Conservation (phyloP, 2,113 vertebrate species). For the Phalacrocorax carbo region DNA sequence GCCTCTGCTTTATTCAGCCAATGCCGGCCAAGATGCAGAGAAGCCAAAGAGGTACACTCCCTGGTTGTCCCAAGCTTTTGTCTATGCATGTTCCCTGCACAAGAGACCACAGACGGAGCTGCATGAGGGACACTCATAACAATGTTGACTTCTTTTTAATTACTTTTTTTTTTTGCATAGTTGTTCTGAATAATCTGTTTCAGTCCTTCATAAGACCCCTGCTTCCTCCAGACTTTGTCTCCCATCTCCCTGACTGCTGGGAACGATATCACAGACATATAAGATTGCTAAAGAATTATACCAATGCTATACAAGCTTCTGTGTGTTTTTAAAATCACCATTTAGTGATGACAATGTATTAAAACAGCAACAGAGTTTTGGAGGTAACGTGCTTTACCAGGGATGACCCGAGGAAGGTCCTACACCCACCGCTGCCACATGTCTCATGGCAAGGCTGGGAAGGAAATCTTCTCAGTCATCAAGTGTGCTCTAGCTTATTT, state of each 20-base stretch:
- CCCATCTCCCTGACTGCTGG: neutral
- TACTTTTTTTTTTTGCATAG: accelerated
- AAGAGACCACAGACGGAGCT: neutral
- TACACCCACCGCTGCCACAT: neutral
- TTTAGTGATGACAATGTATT: neutral
- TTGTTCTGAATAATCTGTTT: neutral
- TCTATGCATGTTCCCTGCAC: neutral
- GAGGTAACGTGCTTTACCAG: neutral
- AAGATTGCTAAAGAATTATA: neutral
- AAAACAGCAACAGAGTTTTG: neutral
- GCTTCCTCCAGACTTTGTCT: neutral
- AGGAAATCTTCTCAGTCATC: no score
- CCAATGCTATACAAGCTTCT: neutral
- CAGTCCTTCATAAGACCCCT: neutral
- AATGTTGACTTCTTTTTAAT: neutral
- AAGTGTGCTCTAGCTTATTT: neutral
- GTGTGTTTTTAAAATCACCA: neutral
- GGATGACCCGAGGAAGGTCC: neutral
- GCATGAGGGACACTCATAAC: neutral
- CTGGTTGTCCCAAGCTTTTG: neutral
- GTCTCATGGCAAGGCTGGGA: neutral
- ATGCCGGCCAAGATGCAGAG: neutral
- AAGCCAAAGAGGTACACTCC: neutral
- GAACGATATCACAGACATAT: neutral
- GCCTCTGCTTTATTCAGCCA: neutral